Evolutionary conservation across 2,888 invertebrate species (phyloP), one percentile per base, ranked within the genome.

Genomic region (Pammene aurita): DNA sequence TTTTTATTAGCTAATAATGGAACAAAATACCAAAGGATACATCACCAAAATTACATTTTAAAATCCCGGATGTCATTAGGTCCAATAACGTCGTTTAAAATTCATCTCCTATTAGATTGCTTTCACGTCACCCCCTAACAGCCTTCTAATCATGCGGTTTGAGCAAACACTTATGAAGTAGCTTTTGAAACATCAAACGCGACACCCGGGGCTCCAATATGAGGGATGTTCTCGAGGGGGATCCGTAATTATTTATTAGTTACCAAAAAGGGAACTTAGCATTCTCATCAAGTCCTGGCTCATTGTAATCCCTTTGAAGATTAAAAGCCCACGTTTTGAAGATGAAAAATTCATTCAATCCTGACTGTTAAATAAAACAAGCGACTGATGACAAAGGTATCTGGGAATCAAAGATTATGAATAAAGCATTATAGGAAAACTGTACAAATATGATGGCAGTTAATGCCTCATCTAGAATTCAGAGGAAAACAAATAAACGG

Each of bases 161-260:
- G 79, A 85, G 81, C 81, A 84, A 79, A 81, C 84, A 84, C 83
- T 84, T 81, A 83, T 81, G 82, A 84, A 90, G 87, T 86, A 84
- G 84, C 86, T 86, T 85, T 87, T 86, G 79, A 82, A 81, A 90
- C 87, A 88, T 90, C 90, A 90, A 90, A 90, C 86, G 65, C 77
- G 65, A 77, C 80, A 78, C 80, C 74, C 79, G 73, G 69, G 66
- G 71, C 68, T 75, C 73, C 72, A 74, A 77, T 77, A 73, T 73
- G 75, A 77, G 76, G 72, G 74, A 73, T 70, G 66, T 64, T 52
- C 73, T 67, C 71, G 60, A 71, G 71, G 67, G 80, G 83, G 79
- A 75, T 77, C 79, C 75, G 78, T 83, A 85, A 84, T 86, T 82
- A 86, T 85, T 86, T 88, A 86, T 88, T 84, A 86, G 83, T 84